These are phyloP conservation scores for Tragopan temminckii DNA, from an alignment of 2,797 vertebrate species.

Conservation along the genomic window DNA sequence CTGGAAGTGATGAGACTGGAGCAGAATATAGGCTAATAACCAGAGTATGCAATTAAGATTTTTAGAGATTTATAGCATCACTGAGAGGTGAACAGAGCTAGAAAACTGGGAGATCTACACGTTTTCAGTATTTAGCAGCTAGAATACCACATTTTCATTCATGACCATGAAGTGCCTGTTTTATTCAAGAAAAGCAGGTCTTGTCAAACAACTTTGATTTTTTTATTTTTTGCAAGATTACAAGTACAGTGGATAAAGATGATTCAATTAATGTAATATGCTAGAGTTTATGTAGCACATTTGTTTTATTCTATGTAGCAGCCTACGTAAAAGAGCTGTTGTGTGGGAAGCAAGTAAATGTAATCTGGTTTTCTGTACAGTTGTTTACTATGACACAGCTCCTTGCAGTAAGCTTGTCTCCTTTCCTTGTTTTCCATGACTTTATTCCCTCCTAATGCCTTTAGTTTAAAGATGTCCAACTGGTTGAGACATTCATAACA, in stretches of 20 bases:
- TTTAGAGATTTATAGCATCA: neutral
- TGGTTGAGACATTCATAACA: neutral
- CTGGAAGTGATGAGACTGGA: neutral
- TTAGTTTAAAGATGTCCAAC: neutral
- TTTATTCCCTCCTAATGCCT: neutral
- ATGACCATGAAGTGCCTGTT: neutral
- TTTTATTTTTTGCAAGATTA: neutral
- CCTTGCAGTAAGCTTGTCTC: neutral
- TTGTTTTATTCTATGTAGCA: conserved; percentile 31
- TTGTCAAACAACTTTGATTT: conserved; percentile 35
- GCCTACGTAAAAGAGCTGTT: neutral
- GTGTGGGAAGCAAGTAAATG: neutral
- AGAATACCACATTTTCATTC: conserved; percentile 43
- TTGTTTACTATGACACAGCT: neutral
- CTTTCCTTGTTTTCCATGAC: neutral
- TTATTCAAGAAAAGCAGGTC: conserved; percentile 25
- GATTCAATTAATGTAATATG: conserved; percentile 19
- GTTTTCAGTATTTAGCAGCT: conserved; percentile 10
- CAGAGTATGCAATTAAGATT: neutral
- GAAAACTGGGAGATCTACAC: neutral
- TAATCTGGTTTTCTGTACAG: neutral
- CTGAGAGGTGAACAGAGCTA: neutral
- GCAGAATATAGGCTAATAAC: neutral
- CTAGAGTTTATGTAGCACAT: neutral
- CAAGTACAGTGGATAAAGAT: conserved; percentile 24